Conservation (phyloP, 1,140 invertebrate genomes). For the fruit fly (Drosophila melanogaster) region Release_6_plus_ISO1_MT NT_033779.5:10123501-10124000, state of each 20-base stretch:
- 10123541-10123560: conserved; percentile 63
- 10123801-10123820: conserved; percentile 10
- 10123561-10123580: conserved; percentile 39
- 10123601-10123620: conserved; percentile 7
- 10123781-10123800: conserved; percentile 10
- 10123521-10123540: conserved; percentile 73
- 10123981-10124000: not conserved
- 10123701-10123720: not conserved
- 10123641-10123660: conserved; percentile 3
- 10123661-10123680: conserved; percentile 3
- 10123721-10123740: conserved; percentile 3
- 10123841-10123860: conserved; percentile 77
- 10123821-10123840: conserved; percentile 18
- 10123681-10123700: conserved; percentile 11
- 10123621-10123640: conserved; percentile 7
- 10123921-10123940: conserved; percentile 76
- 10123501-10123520: conserved; percentile 51
- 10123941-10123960: conserved; percentile 80
- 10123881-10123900: conserved; percentile 71
- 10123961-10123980: conserved; percentile 29
- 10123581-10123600: conserved; percentile 23
- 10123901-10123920: conserved; percentile 54
- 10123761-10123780: conserved; percentile 3
- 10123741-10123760: not conserved
- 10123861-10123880: conserved; percentile 27